Percentiles rank a stretch among this genome's conserved stretches.
These are phyloP conservation scores for Ahaetulla prasina DNA, from an alignment of 2,113 vertebrate genomes.

Conservation along the genomic window DNA sequence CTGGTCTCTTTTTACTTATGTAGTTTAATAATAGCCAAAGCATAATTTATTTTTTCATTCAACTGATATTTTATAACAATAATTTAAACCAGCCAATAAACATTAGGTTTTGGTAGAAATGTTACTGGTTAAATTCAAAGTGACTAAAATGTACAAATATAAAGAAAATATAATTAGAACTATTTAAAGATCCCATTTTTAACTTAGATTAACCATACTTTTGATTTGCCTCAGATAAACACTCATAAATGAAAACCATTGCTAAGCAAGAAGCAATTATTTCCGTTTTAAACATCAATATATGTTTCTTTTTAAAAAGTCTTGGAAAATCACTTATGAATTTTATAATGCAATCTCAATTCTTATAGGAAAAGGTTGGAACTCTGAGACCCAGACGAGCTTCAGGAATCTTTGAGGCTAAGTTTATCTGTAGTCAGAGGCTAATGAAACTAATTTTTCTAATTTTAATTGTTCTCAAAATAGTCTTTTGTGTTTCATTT, in stretches of 20 bases:
- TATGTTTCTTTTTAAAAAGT: constrained; percentile 71
- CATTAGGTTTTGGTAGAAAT: constrained; percentile 77
- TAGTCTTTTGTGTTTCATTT: constrained; percentile 11
- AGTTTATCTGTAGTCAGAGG: constrained; percentile 40
- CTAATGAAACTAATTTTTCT: constrained; percentile 55
- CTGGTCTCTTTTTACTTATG: constrained; percentile 69
- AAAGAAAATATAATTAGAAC: constrained; percentile 80
- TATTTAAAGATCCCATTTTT: constrained; percentile 82
- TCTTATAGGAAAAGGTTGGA: constrained; percentile 57
- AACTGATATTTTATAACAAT: constrained; percentile 69
- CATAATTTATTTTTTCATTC: constrained; percentile 68
- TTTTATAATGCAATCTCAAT: constrained; percentile 56
- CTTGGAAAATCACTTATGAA: constrained; percentile 75
- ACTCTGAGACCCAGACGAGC: constrained; percentile 51
- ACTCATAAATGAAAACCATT: constrained; percentile 78
- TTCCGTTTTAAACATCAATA: constrained; percentile 84
- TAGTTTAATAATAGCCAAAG: constrained; percentile 56
- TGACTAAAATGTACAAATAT: constrained; percentile 78
- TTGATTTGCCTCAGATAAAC: constrained; percentile 77
- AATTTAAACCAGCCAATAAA: constrained; percentile 81
- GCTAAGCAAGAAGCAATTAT: constrained; percentile 80
- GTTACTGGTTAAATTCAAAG: constrained; percentile 79
- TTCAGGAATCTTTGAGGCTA: constrained; percentile 50
- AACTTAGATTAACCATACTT: constrained; percentile 81
- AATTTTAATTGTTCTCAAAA: constrained; percentile 47